phyloP scores from a whole-genome alignment of 2,113 vertebrate genomes.

The Phoenicopterus ruber region DNA sequence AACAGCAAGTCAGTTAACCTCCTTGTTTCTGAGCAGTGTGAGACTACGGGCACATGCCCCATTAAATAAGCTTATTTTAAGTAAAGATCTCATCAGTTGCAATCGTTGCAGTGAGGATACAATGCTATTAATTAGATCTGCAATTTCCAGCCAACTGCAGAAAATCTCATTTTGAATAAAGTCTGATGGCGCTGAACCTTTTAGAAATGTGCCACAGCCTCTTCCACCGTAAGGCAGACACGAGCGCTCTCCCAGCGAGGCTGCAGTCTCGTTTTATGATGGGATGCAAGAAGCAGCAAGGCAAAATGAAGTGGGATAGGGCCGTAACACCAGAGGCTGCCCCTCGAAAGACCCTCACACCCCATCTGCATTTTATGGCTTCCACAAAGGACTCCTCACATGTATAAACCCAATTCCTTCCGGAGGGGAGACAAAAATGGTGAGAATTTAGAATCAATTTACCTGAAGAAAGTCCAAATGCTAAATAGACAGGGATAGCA shows the following conservation, averaged over 20 bases:
- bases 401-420: not conserved
- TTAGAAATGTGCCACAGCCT: not conserved
- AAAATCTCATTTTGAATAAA: not conserved
- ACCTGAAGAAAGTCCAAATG: not conserved
- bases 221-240: not conserved
- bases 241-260: not conserved
- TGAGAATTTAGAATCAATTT: not conserved
- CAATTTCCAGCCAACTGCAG: not conserved
- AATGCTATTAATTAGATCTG: not conserved
- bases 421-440: not conserved
- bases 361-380: not conserved
- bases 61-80: not conserved
- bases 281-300: not conserved
- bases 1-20: not conserved
- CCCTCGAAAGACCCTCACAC: not conserved
- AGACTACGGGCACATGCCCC: not conserved
- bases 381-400: not conserved
- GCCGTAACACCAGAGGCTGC: not conserved
- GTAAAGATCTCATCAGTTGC: not conserved
- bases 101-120: not conserved
- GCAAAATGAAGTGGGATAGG: not conserved
- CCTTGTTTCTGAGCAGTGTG: not conserved
- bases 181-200: not conserved
- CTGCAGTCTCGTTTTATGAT: not conserved
- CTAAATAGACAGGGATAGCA: not conserved